A percentile compares a stretch with the other conserved stretches of the same genome.
These are phyloP conservation scores for Sus cebifrons DNA, from an alignment of 2,797 vertebrate species.

Conservation along the genomic window DNA sequence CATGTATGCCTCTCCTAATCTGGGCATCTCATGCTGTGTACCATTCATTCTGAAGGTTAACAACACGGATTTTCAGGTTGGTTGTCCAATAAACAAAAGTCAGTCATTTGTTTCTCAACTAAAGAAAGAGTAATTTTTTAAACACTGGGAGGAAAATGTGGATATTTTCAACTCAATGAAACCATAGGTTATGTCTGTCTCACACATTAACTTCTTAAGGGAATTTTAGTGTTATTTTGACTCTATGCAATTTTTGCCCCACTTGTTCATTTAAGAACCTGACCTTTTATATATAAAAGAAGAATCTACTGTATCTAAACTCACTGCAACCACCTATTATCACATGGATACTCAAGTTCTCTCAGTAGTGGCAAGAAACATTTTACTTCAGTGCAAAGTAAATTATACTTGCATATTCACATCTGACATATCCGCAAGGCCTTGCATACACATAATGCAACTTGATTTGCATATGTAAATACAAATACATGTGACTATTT, in stretches of 20 bases:
- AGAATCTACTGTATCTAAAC: background rate
- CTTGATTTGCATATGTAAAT: conserved; percentile 78
- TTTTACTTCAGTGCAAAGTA: conserved; percentile 67
- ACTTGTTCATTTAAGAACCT: conserved; percentile 65
- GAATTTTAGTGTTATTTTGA: conserved; percentile 4
- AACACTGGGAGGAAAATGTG: conserved; percentile 36
- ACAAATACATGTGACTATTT: conserved; percentile 70
- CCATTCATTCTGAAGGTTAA: background rate
- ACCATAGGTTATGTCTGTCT: background rate
- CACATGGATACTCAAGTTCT: background rate
- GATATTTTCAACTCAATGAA: background rate
- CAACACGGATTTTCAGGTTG: background rate
- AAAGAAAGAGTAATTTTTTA: conserved; percentile 36
- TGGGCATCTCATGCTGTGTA: background rate
- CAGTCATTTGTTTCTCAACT: conserved; percentile 56
- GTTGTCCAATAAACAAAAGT: conserved; percentile 1
- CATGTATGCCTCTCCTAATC: background rate
- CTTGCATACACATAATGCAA: conserved; percentile 68
- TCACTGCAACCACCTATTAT: conserved; percentile 38
- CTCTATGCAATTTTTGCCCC: background rate
- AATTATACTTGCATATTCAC: conserved; percentile 73
- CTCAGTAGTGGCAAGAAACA: conserved; percentile 62
- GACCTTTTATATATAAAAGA: background rate
- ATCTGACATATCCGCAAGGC: conserved; percentile 70
- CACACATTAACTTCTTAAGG: background rate